These are phyloP conservation scores for Ptychodera flava DNA, from an alignment of 35 echinoderm and acorn worm species.

Conservation along the genomic window DNA sequence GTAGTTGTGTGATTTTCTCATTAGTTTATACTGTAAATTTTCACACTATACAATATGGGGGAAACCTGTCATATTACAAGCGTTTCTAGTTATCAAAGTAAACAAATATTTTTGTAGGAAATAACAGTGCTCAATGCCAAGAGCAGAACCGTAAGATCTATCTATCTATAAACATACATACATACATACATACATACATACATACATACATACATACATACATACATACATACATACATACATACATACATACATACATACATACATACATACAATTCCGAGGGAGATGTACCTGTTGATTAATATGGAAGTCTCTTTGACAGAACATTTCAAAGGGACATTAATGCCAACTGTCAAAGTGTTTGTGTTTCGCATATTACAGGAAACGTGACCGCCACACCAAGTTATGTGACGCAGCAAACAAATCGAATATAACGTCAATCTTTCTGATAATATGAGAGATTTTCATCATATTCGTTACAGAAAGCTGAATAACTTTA, in stretches of 20 bases:
- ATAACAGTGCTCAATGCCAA: neutral
- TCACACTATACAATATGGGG: neutral
- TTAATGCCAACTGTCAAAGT: no score
- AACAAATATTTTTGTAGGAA: neutral
- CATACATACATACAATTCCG: slow-evolving; percentile 18
- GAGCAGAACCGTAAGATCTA: neutral
- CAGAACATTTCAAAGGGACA: no score
- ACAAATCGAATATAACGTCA: no score
- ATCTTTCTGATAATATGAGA: no score
- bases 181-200: neutral
- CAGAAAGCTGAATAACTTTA: no score
- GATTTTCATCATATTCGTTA: no score
- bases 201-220: slow-evolving; percentile 27
- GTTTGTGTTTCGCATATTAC: no score
- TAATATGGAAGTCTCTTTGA: no score
- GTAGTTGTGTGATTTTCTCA: neutral
- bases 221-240: slow-evolving; percentile 27
- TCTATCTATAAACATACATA: neutral
- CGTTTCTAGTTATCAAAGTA: neutral
- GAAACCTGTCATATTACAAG: neutral
- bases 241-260: slow-evolving; percentile 28
- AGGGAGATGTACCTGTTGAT: no score
- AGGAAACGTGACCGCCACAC: no score
- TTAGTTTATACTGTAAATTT: neutral
- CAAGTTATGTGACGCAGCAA: no score